A percentile compares a stretch with the other conserved stretches of the same genome.
These are phyloP conservation scores for Drosophila virilis DNA, from an alignment of 1,140 invertebrate species.

Conservation along the genomic window DNA sequence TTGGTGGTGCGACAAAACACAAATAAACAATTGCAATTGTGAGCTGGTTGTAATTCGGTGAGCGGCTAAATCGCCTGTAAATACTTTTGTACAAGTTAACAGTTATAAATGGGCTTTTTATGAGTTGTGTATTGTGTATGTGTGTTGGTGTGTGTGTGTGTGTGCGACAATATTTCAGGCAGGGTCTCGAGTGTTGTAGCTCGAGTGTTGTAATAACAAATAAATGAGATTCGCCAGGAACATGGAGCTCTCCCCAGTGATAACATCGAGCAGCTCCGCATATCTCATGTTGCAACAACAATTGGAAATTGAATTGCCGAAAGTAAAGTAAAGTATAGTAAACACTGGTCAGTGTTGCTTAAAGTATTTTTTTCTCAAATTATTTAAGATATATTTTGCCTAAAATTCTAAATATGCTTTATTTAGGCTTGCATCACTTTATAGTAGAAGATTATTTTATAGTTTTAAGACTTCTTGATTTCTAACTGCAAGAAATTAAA, in stretches of 20 bases:
- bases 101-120: conserved; percentile 82
- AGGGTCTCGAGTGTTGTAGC: conserved; percentile 23
- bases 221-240: conserved; percentile 56
- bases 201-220: conserved; percentile 33
- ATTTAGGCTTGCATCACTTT: no score
- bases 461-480: no score
- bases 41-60: conserved; percentile 67
- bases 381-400: no score
- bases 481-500: no score
- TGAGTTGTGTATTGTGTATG: conserved; percentile 62
- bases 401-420: no score
- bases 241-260: conserved; percentile 17
- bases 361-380: no score
- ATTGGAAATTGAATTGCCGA: conserved; percentile 31
- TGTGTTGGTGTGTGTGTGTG: conserved; percentile 16
- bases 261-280: conserved; percentile 67
- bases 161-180: conserved; percentile 71
- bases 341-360: no score
- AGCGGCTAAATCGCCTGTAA: conserved; percentile 81
- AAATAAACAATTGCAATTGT: conserved; percentile 79
- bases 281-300: conserved; percentile 71
- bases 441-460: no score
- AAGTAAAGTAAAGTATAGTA: not conserved
- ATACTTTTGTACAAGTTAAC: conserved; percentile 82
- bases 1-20: conserved; percentile 44